Percentiles rank a stretch among this genome's conserved stretches.
Evolutionary conservation across 2,797 vertebrate species (phyloP).

Genomic region (Choloepus didactylus): DNA sequence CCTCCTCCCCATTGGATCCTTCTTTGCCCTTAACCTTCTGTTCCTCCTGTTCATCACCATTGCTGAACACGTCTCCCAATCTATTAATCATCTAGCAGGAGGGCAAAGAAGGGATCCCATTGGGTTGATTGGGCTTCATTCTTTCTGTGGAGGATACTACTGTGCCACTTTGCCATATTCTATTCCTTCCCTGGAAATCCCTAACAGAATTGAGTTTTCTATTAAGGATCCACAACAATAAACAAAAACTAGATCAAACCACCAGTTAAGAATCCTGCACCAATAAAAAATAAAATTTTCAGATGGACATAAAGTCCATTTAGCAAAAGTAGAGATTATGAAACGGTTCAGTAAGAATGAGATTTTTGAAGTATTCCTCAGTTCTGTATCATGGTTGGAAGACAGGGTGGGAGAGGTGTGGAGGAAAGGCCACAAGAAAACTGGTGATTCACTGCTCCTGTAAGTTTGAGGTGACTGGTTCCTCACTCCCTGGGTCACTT

Average conservation of each 20-base stretch:
- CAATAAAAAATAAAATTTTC: not conserved
- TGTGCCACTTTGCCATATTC: not conserved
- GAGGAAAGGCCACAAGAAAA: not conserved
- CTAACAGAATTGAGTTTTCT: not conserved
- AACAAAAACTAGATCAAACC: not conserved
- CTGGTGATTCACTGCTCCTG: not conserved
- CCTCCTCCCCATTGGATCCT: not conserved
- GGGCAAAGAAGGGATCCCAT: not conserved
- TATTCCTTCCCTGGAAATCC: not conserved
- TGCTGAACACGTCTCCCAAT: not conserved
- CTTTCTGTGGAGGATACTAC: not conserved
- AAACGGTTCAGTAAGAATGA: not conserved
- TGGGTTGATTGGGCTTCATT: not conserved
- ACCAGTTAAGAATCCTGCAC: not conserved
- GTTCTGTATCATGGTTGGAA: not conserved
- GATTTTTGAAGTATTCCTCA: not conserved
- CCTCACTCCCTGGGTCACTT: not conserved
- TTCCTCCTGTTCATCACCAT: not conserved
- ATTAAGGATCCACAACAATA: not conserved
- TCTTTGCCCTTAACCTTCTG: not conserved
- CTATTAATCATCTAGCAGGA: not conserved
- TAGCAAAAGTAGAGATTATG: not conserved
- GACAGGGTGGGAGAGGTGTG: not conserved
- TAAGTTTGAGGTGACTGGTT: not conserved
- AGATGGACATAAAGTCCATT: conserved; percentile 15